Evolutionary conservation across 2,888 invertebrate genomes (phyloP), one percentile per base, ranked within the genome.

Genomic region (Lasius platythorax): DNA sequence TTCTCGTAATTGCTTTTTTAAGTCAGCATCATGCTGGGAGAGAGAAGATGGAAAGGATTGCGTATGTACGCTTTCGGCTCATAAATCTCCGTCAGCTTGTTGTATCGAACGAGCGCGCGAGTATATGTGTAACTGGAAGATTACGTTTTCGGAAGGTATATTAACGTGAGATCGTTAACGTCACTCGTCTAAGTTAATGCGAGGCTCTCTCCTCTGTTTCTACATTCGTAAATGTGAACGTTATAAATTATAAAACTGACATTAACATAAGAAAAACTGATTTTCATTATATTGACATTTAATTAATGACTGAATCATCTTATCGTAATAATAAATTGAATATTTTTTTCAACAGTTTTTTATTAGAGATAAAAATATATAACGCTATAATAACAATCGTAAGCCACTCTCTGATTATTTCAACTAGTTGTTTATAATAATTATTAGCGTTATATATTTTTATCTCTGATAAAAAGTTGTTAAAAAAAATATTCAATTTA

Each of bases 1-100:
- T 61, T 66, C 61, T 72, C 72, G 40, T 81, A 81, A 81, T 81
- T 81, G 73, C 79, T 81, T 81, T 81, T 81, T 81, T 50, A 81
- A 73, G 73, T 61, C 61, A 46, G 23, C 46, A 72, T 72, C 61
- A 73, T 61, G 79, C 30, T 46, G 53, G 18, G 30, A 23, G 33
- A 33, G 4, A 11, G 23, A 72, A 72, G 78, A 68, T 6, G 72
- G 30, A 46, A 46, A 63, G 61, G 61, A 81, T 73, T 46, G 46
- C 18, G 28, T 43, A 37, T 46, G 78, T 73, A 58, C 46, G 46
- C 79, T 79, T 72, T 61, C 23, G 50, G 28, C 37, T 73, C 79
- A 81, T 81, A 81, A 73, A 81, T 81, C 79, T 81, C 46, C 73
- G 73, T 81, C 73, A 81, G 46, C 46, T 23, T 61, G 70, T 33